Conservation (phyloP, 2,113 vertebrate species). For the Plectropomus leopardus region DNA sequence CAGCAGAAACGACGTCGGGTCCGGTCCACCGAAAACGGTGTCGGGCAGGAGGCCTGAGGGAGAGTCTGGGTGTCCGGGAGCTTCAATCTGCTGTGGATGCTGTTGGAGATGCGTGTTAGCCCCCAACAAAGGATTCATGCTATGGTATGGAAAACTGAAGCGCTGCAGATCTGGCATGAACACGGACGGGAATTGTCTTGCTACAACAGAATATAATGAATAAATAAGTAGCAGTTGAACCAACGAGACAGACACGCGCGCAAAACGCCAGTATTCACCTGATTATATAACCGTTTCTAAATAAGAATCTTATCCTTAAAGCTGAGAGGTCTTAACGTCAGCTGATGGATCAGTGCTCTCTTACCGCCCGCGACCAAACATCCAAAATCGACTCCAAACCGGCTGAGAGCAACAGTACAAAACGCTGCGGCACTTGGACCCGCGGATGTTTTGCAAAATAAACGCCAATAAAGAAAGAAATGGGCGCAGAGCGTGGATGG, state of each 20-base stretch:
- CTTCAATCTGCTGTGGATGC: slow-evolving; percentile 84
- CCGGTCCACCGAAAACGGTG: slow-evolving; percentile 73
- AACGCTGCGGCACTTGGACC: background rate
- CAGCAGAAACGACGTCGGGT: slow-evolving; percentile 75
- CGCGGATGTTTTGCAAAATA: slow-evolving; percentile 20
- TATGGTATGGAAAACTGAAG: slow-evolving; percentile 85
- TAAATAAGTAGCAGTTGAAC: background rate
- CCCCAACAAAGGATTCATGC: slow-evolving; percentile 94
- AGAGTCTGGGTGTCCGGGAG: slow-evolving; percentile 83
- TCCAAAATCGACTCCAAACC: background rate
- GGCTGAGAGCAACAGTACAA: background rate
- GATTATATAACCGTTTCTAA: slow-evolving; percentile 61
- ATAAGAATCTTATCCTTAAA: slow-evolving; percentile 70
- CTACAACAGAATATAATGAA: slow-evolving; percentile 51
- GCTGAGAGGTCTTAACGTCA: slow-evolving; percentile 61
- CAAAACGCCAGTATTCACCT: slow-evolving; percentile 28
- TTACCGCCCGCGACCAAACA: slow-evolving; percentile 20
- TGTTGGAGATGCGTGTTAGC: slow-evolving; percentile 87
- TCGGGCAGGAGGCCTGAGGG: slow-evolving; percentile 83
- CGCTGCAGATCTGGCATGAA: slow-evolving; percentile 90
- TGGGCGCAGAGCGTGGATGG: slow-evolving; percentile 52
- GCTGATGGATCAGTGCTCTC: slow-evolving; percentile 29
- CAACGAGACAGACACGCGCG: background rate
- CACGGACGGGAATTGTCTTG: slow-evolving; percentile 69
- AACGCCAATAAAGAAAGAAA: slow-evolving; percentile 1